Evolutionary conservation across 2,888 invertebrate genomes (phyloP).

Genomic region (Arrhopalites spinosus): DNA sequence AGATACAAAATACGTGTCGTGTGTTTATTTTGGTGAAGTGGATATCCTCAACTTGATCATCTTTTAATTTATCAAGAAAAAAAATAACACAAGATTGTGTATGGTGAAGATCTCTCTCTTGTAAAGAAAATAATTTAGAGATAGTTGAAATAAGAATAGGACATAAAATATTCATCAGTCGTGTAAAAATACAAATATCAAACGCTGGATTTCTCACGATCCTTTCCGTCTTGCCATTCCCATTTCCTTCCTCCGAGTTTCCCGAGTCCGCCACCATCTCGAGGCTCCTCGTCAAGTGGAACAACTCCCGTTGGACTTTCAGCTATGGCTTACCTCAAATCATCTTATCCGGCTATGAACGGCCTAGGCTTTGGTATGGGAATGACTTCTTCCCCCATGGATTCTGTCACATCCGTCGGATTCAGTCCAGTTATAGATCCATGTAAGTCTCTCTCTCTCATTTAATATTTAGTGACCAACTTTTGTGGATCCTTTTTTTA

Average conservation of each 20-base stretch:
- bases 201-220: conserved; percentile 56
- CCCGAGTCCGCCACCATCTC: conserved; percentile 56
- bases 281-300: conserved; percentile 56
- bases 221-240: conserved; percentile 56
- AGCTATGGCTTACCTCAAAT: conserved; percentile 56
- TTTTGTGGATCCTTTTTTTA: too few species aligned
- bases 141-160: conserved; percentile 9
- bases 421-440: conserved; percentile 46
- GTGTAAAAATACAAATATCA: conserved; percentile 17
- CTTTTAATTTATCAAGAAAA: too few species aligned
- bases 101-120: not conserved
- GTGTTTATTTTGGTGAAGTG: too few species aligned
- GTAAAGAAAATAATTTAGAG: not conserved
- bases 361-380: conserved; percentile 56
- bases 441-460: conserved; percentile 30
- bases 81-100: too few species aligned
- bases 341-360: conserved; percentile 55
- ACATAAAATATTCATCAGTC: conserved; percentile 16
- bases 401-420: conserved; percentile 52
- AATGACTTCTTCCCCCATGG: conserved; percentile 55
- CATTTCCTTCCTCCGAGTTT: conserved; percentile 57
- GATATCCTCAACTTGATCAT: too few species aligned
- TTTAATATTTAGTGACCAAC: not conserved
- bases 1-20: too few species aligned
- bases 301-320: conserved; percentile 55